Conservation (phyloP, 2,113 vertebrate species). For the Pluvialis apricaria region DNA sequence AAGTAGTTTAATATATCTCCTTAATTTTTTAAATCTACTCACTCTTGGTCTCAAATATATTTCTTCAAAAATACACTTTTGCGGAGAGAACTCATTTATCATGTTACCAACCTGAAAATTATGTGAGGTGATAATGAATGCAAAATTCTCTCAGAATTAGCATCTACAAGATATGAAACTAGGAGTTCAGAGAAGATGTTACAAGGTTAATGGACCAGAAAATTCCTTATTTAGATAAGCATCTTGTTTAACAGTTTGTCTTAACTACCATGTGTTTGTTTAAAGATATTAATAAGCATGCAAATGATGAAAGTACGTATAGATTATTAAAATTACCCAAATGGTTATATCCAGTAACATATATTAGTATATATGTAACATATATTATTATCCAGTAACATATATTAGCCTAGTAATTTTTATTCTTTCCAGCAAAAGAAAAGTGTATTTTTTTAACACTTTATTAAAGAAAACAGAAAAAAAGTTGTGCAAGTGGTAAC, state of each 20-base stretch:
- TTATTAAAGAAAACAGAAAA: not conserved
- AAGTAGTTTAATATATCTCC: not conserved
- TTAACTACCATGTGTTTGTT: not conserved
- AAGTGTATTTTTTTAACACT: not conserved
- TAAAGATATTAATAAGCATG: not conserved
- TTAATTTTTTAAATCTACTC: not conserved
- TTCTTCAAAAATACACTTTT: not conserved
- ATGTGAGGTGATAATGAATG: not conserved
- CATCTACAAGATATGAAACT: not conserved
- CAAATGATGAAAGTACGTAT: not conserved
- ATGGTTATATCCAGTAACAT: not conserved
- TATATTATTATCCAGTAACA: not conserved
- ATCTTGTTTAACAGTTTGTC: not conserved
- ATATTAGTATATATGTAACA: not conserved
- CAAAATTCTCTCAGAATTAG: not conserved
- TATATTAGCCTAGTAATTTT: not conserved
- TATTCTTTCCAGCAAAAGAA: not conserved
- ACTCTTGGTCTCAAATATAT: not conserved
- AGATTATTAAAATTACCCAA: not conserved
- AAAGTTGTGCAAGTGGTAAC: not conserved
- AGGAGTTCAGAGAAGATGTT: not conserved
- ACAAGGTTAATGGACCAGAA: not conserved
- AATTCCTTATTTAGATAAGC: not conserved
- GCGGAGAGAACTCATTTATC: not conserved
- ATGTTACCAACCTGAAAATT: not conserved